These are phyloP conservation scores for Formicarius rufipectus DNA, from an alignment of 2,113 vertebrate species.

Conservation along the genomic window DNA sequence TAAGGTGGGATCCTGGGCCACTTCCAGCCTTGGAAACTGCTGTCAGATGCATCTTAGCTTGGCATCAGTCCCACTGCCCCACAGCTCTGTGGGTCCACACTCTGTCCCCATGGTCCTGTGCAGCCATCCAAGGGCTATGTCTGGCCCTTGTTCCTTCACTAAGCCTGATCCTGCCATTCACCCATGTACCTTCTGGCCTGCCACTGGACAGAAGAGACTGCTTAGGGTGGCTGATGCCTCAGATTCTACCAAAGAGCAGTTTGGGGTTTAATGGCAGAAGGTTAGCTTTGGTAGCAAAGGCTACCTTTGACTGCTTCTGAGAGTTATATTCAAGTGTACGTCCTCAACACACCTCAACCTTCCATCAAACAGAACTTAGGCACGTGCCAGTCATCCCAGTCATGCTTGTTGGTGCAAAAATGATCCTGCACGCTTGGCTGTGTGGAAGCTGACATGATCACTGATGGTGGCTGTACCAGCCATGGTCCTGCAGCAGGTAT, in stretches of 20 bases:
- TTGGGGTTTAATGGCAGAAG: background rate
- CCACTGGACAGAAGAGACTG: background rate
- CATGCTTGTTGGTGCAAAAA: background rate
- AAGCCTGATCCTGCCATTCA: rapidly evolving
- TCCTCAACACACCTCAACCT: rapidly evolving
- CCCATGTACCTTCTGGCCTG: rapidly evolving
- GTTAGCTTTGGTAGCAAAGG: too few species aligned
- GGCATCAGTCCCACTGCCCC: background rate
- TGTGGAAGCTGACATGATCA: background rate
- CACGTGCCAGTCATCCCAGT: background rate
- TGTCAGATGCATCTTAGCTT: background rate
- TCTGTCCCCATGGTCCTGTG: too few species aligned
- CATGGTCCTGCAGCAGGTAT: rapidly evolving
- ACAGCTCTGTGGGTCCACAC: background rate
- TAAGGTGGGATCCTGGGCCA: background rate
- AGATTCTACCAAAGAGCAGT: background rate
- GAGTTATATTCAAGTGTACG: background rate
- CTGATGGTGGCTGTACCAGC: background rate
- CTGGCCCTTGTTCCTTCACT: background rate
- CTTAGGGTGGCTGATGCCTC: background rate
- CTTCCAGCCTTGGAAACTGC: background rate
- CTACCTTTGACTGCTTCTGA: background rate
- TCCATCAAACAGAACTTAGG: background rate
- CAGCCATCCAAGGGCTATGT: background rate
- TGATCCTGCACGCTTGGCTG: background rate